phyloP scores from a whole-genome alignment of 30 jellyfish, hydroid and myxozoan species.

The Nemopilema nomurai region DNA sequence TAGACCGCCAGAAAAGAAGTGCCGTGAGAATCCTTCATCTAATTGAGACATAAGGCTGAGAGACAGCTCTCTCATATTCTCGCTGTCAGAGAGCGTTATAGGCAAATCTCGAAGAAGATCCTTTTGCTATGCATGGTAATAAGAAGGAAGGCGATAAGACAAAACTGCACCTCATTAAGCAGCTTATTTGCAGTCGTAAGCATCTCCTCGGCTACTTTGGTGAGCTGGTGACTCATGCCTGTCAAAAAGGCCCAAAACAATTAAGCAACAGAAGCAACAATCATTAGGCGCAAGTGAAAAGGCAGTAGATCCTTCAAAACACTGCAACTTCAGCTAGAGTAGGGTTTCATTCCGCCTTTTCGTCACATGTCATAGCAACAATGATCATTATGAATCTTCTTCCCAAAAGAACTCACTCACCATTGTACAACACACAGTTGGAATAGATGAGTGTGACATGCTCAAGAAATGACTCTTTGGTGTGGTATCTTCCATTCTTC shows the following conservation, averaged over 20 bases:
- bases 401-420: too few relatives aligned
- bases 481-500: conserved; percentile 69
- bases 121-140: too few relatives aligned
- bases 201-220: conserved; percentile 92
- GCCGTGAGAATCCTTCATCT: too few relatives aligned
- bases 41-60: neutral
- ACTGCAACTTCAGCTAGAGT: too few relatives aligned
- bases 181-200: conserved; percentile 67
- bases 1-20: too few relatives aligned
- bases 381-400: too few relatives aligned
- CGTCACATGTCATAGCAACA: too few relatives aligned
- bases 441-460: conserved; percentile 80
- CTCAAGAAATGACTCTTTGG: conserved; percentile 82
- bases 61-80: too few relatives aligned
- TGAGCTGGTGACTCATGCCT: conserved; percentile 90
- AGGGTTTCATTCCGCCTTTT: too few relatives aligned
- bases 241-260: neutral
- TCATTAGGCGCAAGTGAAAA: neutral
- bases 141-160: neutral
- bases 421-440: conserved; percentile 93
- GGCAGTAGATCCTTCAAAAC: neutral
- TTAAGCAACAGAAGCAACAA: neutral
- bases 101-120: neutral
- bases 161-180: conserved; percentile 45
- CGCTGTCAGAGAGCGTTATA: neutral